Evolutionary conservation across 2,888 invertebrate species (phyloP).

Genomic region (Caenorhabditis sp.): DNA sequence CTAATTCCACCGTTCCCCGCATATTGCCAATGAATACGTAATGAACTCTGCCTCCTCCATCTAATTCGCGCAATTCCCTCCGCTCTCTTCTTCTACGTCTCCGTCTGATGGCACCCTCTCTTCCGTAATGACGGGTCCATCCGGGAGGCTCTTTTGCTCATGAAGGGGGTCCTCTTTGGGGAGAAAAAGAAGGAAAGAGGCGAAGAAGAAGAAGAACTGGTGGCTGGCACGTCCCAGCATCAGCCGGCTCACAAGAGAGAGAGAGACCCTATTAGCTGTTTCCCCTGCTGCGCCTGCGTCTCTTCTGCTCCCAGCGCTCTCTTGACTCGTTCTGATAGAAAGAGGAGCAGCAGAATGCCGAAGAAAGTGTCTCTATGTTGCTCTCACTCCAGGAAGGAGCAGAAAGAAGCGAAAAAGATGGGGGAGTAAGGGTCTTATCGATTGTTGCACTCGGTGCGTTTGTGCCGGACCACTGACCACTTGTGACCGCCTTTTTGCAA

Average conservation of each 20-base stretch:
- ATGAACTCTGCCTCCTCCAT: constrained; percentile 8
- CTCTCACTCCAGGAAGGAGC: neutral
- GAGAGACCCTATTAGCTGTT: constrained; percentile 58
- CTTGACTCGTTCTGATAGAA: neutral
- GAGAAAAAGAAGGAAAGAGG: constrained; percentile 21
- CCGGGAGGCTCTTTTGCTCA: constrained; percentile 6
- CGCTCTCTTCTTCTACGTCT: neutral
- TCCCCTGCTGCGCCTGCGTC: constrained; percentile 40
- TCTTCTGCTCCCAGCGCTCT: constrained; percentile 8
- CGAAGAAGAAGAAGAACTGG: constrained; percentile 4
- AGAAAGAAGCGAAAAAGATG: constrained; percentile 2
- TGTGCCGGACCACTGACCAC: too few species aligned
- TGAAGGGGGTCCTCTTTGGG: constrained; percentile 4
- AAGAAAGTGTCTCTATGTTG: constrained; percentile 44
- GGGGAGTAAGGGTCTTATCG: neutral
- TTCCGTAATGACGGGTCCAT: neutral
- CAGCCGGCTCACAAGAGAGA: neutral
- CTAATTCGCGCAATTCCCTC: constrained; percentile 10
- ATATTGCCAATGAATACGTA: constrained; percentile 41
- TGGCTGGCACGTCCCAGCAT: constrained; percentile 50
- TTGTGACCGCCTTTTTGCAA: neutral
- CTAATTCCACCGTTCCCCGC: too few species aligned
- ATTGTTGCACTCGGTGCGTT: too few species aligned
- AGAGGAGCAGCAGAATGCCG: neutral
- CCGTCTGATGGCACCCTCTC: neutral